Evolutionary conservation across 2,113 vertebrate species (phyloP).

Genomic region (Leptosomus discolor): DNA sequence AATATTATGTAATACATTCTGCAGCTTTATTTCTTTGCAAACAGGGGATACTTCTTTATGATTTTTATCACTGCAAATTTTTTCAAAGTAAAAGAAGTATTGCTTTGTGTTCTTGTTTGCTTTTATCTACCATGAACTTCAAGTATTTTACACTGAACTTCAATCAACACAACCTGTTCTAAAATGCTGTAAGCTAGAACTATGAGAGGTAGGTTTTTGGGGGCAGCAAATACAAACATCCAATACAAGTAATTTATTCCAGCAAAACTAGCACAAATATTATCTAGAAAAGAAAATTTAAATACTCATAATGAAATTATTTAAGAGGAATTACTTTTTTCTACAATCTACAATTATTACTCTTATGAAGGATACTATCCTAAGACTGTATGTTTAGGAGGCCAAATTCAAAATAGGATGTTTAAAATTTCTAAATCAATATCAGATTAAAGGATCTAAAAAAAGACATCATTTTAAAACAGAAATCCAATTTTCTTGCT

Average conservation of each 20-base stretch:
- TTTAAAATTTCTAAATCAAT: background rate
- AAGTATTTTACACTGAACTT: background rate
- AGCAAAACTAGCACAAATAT: background rate
- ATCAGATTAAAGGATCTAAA: background rate
- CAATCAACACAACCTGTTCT: background rate
- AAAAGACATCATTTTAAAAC: background rate
- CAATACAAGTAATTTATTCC: background rate
- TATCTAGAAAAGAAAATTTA: background rate
- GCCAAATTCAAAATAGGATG: background rate
- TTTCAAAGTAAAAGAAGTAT: background rate
- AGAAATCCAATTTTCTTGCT: background rate
- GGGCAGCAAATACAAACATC: background rate
- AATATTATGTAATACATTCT: constrained; percentile 1
- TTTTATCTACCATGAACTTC: background rate
- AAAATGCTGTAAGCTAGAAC: background rate
- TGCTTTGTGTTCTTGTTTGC: background rate
- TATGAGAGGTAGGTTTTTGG: background rate
- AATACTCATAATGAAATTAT: background rate
- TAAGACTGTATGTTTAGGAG: background rate
- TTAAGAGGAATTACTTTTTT: background rate
- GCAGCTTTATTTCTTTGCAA: background rate
- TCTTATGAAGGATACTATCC: background rate
- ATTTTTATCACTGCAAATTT: background rate
- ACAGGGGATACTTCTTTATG: background rate
- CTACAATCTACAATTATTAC: background rate